These are phyloP conservation scores for Poeciliopsis infans DNA, from an alignment of 2,797 vertebrate genomes.

Conservation along the genomic window DNA sequence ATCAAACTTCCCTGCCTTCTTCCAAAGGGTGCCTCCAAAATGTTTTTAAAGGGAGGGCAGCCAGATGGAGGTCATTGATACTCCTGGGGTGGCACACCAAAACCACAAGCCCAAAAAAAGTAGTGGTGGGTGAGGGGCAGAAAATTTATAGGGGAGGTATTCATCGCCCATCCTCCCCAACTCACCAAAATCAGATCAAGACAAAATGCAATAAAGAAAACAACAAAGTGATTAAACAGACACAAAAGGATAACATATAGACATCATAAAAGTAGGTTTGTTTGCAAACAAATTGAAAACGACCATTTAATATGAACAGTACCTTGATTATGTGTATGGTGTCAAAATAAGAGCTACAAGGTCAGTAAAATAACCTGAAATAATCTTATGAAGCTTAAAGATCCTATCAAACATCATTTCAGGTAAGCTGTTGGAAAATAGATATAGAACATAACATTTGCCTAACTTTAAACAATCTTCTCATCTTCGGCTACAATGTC, in stretches of 20 bases:
- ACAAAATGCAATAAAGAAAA: background rate
- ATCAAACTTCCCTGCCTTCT: background rate
- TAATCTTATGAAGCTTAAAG: background rate
- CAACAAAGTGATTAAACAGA: background rate
- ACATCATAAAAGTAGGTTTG: background rate
- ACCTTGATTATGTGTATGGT: background rate
- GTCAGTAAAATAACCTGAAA: background rate
- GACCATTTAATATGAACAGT: background rate
- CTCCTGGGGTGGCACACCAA: background rate
- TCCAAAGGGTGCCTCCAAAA: background rate
- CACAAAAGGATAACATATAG: background rate
- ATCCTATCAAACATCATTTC: background rate
- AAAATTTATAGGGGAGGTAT: background rate
- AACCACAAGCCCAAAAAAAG: background rate
- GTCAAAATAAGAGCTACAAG: background rate
- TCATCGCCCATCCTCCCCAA: background rate
- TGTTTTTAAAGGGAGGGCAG: background rate
- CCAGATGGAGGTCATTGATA: background rate
- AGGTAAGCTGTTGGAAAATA: background rate
- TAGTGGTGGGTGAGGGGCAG: background rate
- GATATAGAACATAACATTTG: background rate
- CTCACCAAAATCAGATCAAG: background rate
- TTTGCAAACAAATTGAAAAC: background rate
- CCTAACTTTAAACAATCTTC: background rate
- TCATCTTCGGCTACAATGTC: background rate